phyloP scores from a whole-genome alignment of 2,113 vertebrate genomes.

The Mesocricetus auratus region DNA sequence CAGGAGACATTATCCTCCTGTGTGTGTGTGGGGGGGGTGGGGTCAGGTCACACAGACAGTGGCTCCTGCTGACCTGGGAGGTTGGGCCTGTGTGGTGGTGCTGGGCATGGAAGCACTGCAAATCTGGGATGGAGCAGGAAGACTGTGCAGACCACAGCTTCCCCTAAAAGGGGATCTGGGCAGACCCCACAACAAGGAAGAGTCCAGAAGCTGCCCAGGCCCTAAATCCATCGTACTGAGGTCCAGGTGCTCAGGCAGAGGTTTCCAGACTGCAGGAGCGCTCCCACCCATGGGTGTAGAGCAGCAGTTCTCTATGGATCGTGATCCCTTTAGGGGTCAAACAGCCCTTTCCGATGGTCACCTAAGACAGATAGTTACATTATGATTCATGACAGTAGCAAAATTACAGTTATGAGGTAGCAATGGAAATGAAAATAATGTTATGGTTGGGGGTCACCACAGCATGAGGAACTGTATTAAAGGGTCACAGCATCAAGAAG shows the following conservation, averaged over 20 bases:
- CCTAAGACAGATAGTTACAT: not conserved
- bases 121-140: accelerated
- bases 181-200: not conserved
- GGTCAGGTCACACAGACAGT: not conserved
- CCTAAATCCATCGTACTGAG: not conserved
- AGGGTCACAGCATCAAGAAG: not conserved
- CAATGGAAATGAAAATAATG: not conserved
- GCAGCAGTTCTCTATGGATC: not conserved
- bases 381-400: not conserved
- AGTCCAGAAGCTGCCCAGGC: not conserved
- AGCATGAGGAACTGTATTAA: not conserved
- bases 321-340: not conserved
- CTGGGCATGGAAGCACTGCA: too few relatives aligned
- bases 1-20: not conserved
- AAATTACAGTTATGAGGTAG: not conserved
- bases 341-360: accelerated
- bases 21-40: not conserved
- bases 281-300: too few relatives aligned
- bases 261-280: not conserved
- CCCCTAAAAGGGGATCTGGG: not conserved
- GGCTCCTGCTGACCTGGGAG: not conserved
- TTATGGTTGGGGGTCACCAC: not conserved
- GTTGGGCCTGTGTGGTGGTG: not conserved
- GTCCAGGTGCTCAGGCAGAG: not conserved
- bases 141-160: not conserved